These are phyloP conservation scores for Drosophila phalerata DNA, from an alignment of 2,888 invertebrate species.

Conservation along the genomic window DNA sequence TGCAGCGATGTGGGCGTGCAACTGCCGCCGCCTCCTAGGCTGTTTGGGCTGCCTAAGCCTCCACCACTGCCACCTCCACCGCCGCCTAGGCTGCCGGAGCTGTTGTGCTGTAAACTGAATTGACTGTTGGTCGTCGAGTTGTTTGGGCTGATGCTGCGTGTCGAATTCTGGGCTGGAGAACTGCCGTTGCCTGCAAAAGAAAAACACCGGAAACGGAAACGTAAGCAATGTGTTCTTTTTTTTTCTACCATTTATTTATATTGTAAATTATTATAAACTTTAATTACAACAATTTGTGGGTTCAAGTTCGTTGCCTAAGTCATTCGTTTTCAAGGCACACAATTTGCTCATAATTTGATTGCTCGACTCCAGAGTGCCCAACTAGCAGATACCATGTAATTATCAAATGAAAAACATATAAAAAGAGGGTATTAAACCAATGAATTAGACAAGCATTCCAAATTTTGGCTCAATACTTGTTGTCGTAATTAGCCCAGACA, in stretches of 20 bases:
- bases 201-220: conserved; percentile 31
- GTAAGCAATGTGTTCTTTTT: not conserved
- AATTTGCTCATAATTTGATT: conserved; percentile 23
- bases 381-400: conserved; percentile 1
- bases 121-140: conserved; percentile 86
- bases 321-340: conserved; percentile 46
- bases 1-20: conserved; percentile 85
- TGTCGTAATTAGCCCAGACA: conserved; percentile 60
- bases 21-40: conserved; percentile 73
- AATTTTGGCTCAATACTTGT: conserved; percentile 26
- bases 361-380: not conserved
- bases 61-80: conserved; percentile 38
- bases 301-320: conserved; percentile 63
- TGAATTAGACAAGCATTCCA: conserved; percentile 30
- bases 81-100: conserved; percentile 85
- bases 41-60: conserved; percentile 49
- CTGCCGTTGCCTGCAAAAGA: conserved; percentile 85
- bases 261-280: not conserved
- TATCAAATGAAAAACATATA: not conserved
- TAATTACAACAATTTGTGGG: conserved; percentile 22
- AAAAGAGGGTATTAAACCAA: conserved; percentile 14
- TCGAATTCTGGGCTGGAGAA: conserved; percentile 86
- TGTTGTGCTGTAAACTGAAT: conserved; percentile 86
- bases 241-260: not conserved
- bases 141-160: conserved; percentile 86